Percentiles rank a stretch among this genome's conserved stretches.
Evolutionary conservation across 2,888 invertebrate genomes (phyloP).

Genomic region (Sarcophaga carnaria): DNA sequence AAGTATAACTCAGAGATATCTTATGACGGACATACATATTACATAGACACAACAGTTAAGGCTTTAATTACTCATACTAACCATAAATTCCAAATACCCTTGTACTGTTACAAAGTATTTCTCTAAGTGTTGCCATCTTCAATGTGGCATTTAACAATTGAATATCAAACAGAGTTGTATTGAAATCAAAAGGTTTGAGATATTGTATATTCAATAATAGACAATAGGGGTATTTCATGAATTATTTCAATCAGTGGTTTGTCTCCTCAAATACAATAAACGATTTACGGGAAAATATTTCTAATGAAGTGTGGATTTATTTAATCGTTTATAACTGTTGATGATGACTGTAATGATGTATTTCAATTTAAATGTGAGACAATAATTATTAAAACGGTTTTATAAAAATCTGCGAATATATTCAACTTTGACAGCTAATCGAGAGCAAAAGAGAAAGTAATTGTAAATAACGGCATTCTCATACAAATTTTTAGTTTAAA

Average conservation of each 20-base stretch:
- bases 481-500: constrained; percentile 43
- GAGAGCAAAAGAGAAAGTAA: constrained; percentile 45
- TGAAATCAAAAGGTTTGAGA: constrained; percentile 27
- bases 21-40: too few species aligned
- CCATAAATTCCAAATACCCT: too few species aligned
- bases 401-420: neutral
- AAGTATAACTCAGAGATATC: too few species aligned
- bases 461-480: constrained; percentile 52
- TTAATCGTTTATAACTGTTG: constrained; percentile 56
- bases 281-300: constrained; percentile 9
- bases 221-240: constrained; percentile 32
- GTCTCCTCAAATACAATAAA: constrained; percentile 6
- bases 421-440: constrained; percentile 63
- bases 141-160: constrained; percentile 45
- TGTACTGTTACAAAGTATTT: too few species aligned
- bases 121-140: too few species aligned
- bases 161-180: neutral
- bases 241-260: neutral
- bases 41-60: too few species aligned
- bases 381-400: constrained; percentile 50
- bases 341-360: constrained; percentile 63
- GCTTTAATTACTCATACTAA: too few species aligned
- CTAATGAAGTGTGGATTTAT: constrained; percentile 69
- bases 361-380: constrained; percentile 52
- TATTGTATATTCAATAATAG: constrained; percentile 26